A percentile compares a stretch with the other conserved stretches of the same genome.
Conservation (phyloP, 2,888 invertebrate species). For the Dolichomitus sp. region DNA sequence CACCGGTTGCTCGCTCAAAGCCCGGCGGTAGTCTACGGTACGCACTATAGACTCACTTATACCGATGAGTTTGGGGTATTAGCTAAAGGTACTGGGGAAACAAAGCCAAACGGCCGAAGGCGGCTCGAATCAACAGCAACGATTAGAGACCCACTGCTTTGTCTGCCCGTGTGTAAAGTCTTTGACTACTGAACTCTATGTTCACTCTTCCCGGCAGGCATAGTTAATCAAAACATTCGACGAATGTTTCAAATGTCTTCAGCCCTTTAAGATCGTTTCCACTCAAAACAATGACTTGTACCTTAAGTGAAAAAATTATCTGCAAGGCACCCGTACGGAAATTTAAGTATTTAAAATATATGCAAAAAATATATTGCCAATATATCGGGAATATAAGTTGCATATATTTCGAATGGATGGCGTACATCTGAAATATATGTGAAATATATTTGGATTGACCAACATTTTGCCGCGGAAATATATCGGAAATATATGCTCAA, state of each 20-base stretch:
- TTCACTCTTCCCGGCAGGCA: neutral
- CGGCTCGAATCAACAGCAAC: neutral
- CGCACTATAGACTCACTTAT: slow-evolving; percentile 40
- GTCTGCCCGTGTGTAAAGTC: neutral
- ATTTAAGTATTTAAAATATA: too few species aligned
- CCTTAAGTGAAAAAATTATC: too few species aligned
- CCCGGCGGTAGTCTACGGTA: slow-evolving; percentile 8
- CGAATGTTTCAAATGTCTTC: neutral
- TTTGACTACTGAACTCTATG: neutral
- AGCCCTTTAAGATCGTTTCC: neutral
- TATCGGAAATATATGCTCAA: too few species aligned
- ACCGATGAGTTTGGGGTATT: slow-evolving; percentile 52
- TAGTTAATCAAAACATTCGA: neutral
- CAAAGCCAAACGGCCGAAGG: neutral
- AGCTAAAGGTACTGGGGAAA: slow-evolving; percentile 38
- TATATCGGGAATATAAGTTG: too few species aligned
- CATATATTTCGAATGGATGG: too few species aligned
- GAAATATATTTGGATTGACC: too few species aligned
- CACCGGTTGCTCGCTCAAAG: slow-evolving; percentile 44
- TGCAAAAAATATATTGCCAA: too few species aligned
- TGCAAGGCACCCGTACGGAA: too few species aligned
- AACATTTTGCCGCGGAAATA: too few species aligned
- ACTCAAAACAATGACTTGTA: neutral
- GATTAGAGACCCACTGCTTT: neutral
- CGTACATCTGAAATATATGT: too few species aligned